Base-by-base conservation (phyloP, 2,797 vertebrate genomes). In the Nannoperca obscura region DNA sequence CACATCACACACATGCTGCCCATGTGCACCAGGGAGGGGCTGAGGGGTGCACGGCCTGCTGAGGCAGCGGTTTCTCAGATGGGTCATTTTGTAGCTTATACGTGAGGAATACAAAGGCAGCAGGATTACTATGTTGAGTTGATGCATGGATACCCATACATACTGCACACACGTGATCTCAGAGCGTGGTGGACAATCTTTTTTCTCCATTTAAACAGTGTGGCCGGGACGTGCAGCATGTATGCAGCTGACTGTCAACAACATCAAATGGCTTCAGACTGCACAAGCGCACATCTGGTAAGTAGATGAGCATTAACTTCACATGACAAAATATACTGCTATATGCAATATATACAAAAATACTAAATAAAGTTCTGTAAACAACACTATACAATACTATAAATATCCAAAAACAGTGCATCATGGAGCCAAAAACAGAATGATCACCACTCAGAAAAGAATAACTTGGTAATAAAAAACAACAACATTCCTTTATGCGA, bases 11-110 rank as follows among this genome's bases (percentile, higher is more conserved):
- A 83, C 74, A 89, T 49, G 11, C 82, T 74, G 79, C 64, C 76
- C 78, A 75, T 80, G 81, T 77, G 76, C 83, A 81, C 50, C 75
- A 62, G 89, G 89, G 86, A 86, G 92, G 89, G 90, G 89, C 81
- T 76, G 84, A 72, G 80, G 80, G 77, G 77, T 36, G 63, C 68
- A 65, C 3, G 49, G 57, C 44, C 74, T 84, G 90, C 92, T 91
- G 91, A 91, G 70, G 73, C 76, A 89, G 90, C 91, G 84, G 69
- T 90, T 92, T 91, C 74, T 90, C 85, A 74, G 77, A 77, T 84
- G 81, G 86, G 81, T 90, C 80, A 91, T 87, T 93, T 91, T 87
- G 88, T 84, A 84, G 89, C 78, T 89, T 85, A 89, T 88, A 90
- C 77, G 83, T 81, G 81, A 84, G 65, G 76, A 71, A 78, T 68